Percentiles rank a stretch among this genome's conserved stretches.
Evolutionary conservation across 2,888 invertebrate species (phyloP).

Genomic region (Apodemia hepburni): DNA sequence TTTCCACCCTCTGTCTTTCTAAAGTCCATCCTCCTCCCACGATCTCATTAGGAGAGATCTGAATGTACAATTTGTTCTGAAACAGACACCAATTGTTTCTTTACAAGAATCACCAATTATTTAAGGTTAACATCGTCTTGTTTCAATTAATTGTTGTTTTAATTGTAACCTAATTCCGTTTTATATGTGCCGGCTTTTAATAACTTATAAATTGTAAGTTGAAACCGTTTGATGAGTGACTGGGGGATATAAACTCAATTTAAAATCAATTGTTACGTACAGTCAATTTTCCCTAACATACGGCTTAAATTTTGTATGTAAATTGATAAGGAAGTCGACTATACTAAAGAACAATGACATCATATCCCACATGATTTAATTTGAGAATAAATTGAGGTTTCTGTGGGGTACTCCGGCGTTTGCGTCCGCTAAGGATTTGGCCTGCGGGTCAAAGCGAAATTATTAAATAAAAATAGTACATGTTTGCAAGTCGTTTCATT

Average conservation of each 20-base stretch:
- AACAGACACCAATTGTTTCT: slow-evolving; percentile 71
- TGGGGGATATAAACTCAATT: slow-evolving; percentile 2
- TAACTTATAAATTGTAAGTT: slow-evolving; percentile 4
- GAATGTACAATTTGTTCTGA: slow-evolving; percentile 74
- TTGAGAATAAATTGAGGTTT: too few species aligned
- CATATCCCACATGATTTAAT: too few species aligned
- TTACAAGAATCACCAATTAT: slow-evolving; percentile 59
- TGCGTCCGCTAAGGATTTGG: too few species aligned
- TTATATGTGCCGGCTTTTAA: not conserved
- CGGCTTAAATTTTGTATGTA: too few species aligned
- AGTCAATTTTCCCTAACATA: too few species aligned
- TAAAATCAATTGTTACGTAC: slow-evolving; percentile 41
- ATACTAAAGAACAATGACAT: too few species aligned
- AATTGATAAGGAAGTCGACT: too few species aligned
- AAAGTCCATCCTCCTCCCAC: slow-evolving; percentile 45
- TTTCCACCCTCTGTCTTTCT: slow-evolving; percentile 33
- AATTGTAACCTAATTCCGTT: slow-evolving; percentile 25
- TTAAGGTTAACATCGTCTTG: slow-evolving; percentile 47
- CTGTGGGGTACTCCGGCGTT: too few species aligned
- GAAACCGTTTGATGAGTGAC: not conserved
- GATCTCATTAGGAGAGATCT: slow-evolving; percentile 71
- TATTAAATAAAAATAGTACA: too few species aligned
- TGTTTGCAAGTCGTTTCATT: too few species aligned
- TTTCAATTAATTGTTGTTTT: slow-evolving; percentile 38
- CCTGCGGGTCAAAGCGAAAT: too few species aligned